Evolutionary conservation across 2,113 vertebrate genomes (phyloP), one percentile per base, ranked within the genome.

Genomic region (Hydropotes inermis): DNA sequence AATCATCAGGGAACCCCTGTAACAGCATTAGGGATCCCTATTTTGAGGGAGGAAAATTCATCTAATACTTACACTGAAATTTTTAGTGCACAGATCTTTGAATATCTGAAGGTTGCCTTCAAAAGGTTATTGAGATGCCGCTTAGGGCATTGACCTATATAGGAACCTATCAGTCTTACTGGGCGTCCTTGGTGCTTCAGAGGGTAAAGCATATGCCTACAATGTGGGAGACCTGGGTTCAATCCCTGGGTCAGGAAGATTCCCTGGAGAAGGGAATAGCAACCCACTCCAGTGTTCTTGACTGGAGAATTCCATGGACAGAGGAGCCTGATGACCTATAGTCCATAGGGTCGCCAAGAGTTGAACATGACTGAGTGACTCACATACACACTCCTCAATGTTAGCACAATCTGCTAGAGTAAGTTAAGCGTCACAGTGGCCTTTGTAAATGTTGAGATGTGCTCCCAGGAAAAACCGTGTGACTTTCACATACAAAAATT

Each of bases 391-490:
- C 36, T 39, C 36, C 36, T 74, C 50, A 16, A 11, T 15, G 1
- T 30, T 25, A 45, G 9, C n/a, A 45, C 4, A 25, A 7, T 85
- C 39, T 93, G 16, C 28, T 78, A 47, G 58, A 45, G 17, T 61
- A 85, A 55, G 36, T 33, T 17, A 2, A n/a, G 2, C 1, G 1
- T n/a, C 17, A n/a, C 28, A 33, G 0, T 45, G 43, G 36, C 55
- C 60, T 96, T 79, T 83, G 67, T 27, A 85, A 92, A 76, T 47
- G 25, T 52, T 83, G 61, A 84, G 28, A 58, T 67, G 2, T 87
- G 36, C 88, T 97, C 43, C 30, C 43, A 21, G 43, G 60, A 39
- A 45, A 91, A 89, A 39, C 17, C 21, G 0, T 25, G 88, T 94
- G 19, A 79, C 39, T 81, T 30, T 2, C 9, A 83, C 14, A 14